These are phyloP conservation scores for Apogon talboti DNA, from an alignment of 2,797 vertebrate species.

Conservation along the genomic window DNA sequence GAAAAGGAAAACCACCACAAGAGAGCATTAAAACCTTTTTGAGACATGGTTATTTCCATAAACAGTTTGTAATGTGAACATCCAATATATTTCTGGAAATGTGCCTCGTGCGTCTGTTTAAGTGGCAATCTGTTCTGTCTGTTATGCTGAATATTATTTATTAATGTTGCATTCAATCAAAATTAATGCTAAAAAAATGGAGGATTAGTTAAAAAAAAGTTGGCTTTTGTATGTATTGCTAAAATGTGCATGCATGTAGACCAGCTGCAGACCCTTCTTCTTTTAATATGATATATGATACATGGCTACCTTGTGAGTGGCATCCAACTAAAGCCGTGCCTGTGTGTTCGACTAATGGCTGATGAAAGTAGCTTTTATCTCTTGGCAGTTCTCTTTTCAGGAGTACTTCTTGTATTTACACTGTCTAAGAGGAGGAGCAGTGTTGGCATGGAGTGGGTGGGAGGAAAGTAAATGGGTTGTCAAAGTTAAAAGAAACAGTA, in stretches of 20 bases:
- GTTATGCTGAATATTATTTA: too few species aligned
- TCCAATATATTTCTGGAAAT: too few species aligned
- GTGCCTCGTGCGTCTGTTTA: too few species aligned
- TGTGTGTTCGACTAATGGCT: slow-evolving; percentile 56
- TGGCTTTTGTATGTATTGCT: not conserved
- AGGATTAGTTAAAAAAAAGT: slow-evolving; percentile 21
- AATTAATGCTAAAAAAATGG: too few species aligned
- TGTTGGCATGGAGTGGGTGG: slow-evolving; percentile 10
- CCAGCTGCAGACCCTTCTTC: slow-evolving; percentile 1
- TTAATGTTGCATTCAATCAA: too few species aligned
- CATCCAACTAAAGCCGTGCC: slow-evolving; percentile 47
- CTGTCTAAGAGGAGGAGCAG: slow-evolving; percentile 26
- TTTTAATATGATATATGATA: slow-evolving; percentile 32
- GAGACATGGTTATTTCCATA: too few species aligned
- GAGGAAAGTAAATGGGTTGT: slow-evolving; percentile 5
- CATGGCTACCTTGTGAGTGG: slow-evolving; percentile 36
- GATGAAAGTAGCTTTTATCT: slow-evolving; percentile 66
- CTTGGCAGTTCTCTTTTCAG: slow-evolving; percentile 31
- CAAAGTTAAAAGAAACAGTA: slow-evolving; percentile 26
- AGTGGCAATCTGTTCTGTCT: too few species aligned
- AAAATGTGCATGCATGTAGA: too few species aligned
- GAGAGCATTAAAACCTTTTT: too few species aligned
- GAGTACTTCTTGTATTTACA: slow-evolving; percentile 20
- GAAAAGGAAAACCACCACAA: too few species aligned
- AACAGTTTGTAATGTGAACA: too few species aligned